Evolutionary conservation across 2,797 vertebrate genomes (phyloP).

Genomic region (Hippocampus kuda): DNA sequence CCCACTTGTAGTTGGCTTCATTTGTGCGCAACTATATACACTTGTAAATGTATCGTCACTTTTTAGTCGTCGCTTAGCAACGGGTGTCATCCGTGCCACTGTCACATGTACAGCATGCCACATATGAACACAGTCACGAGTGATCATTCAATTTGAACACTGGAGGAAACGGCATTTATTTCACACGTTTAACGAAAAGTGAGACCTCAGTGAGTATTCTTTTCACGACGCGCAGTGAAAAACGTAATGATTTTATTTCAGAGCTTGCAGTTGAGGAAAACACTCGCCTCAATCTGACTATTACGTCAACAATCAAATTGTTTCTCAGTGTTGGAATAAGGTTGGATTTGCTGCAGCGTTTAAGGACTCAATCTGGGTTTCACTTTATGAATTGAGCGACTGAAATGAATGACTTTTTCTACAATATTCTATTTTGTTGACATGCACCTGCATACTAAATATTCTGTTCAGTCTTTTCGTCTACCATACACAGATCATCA

Average conservation of each 20-base stretch:
- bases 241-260: not conserved
- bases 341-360: not conserved
- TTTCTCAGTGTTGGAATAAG: not conserved
- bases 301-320: not conserved
- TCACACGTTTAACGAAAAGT: not conserved
- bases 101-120: slow-evolving; percentile 30
- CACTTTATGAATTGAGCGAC: not conserved
- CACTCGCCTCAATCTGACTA: not conserved
- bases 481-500: not conserved
- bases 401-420: not conserved
- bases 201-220: not conserved
- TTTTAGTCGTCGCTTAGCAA: slow-evolving; percentile 10
- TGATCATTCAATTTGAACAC: not conserved
- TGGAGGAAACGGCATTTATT: not conserved
- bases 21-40: slow-evolving; percentile 16
- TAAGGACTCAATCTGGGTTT: not conserved
- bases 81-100: slow-evolving; percentile 24
- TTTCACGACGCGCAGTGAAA: not conserved
- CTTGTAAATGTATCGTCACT: slow-evolving; percentile 8
- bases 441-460: not conserved
- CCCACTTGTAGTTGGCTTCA: slow-evolving; percentile 33
- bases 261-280: too few relatives aligned
- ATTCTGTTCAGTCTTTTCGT: not conserved
- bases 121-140: slow-evolving; percentile 12
- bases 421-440: not conserved